Percentiles rank a stretch among this genome's conserved stretches.
These are phyloP conservation scores for Melikaiella ostensackeni DNA, from an alignment of 2,888 invertebrate species.

Conservation along the genomic window DNA sequence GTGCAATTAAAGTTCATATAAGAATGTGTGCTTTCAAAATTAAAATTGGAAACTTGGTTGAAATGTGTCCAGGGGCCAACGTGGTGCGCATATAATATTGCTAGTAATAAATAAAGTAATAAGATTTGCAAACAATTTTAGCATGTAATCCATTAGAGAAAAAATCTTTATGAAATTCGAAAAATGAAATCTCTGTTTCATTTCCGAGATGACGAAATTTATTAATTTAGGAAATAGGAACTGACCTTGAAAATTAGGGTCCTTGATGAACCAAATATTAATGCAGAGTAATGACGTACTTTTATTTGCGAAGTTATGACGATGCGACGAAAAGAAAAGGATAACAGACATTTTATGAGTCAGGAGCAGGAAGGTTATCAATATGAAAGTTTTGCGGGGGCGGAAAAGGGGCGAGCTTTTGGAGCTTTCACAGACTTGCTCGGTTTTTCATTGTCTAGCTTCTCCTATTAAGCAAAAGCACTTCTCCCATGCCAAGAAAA, in stretches of 20 bases:
- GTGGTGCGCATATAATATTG: too few species aligned
- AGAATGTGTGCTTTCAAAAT: too few species aligned
- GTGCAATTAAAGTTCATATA: too few species aligned
- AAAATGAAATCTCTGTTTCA: background rate
- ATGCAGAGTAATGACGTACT: constrained; percentile 2
- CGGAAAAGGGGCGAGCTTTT: constrained; percentile 3
- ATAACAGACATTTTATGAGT: constrained; percentile 40
- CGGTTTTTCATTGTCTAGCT: constrained; percentile 17
- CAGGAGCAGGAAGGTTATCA: constrained; percentile 44
- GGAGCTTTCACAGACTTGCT: constrained; percentile 7
- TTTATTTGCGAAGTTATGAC: constrained; percentile 21
- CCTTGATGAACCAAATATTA: background rate
- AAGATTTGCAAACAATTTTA: too few species aligned
- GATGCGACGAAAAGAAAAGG: constrained; percentile 40
- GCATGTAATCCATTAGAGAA: too few species aligned
- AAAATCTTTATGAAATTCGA: background rate
- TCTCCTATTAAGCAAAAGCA: background rate
- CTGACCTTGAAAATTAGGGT: constrained; percentile 6
- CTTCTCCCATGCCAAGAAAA: background rate
- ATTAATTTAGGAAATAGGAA: background rate
- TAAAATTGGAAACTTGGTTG: too few species aligned
- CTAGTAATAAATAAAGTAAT: too few species aligned
- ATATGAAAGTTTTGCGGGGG: constrained; percentile 42
- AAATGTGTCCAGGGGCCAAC: too few species aligned
- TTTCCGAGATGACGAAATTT: background rate